Evolutionary conservation across 2,888 invertebrate species (phyloP).

Genomic region (Drosophila nr. medialis): DNA sequence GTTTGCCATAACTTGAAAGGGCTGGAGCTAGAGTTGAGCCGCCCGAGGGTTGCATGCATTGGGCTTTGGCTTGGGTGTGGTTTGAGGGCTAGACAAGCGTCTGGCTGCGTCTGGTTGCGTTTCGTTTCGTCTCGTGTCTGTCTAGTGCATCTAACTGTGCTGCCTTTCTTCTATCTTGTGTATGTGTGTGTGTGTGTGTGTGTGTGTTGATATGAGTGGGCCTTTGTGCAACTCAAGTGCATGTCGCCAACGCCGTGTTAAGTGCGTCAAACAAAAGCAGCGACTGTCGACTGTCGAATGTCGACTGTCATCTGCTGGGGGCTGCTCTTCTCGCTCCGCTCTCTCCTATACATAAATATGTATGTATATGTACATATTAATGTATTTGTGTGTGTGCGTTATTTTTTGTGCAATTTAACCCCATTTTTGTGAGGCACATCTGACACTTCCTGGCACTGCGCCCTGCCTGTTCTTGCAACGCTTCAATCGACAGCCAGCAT

Average conservation of each 20-base stretch:
- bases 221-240: slow-evolving; percentile 83
- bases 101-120: slow-evolving; percentile 48
- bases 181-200: slow-evolving; percentile 3
- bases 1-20: slow-evolving; percentile 44
- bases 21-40: slow-evolving; percentile 27
- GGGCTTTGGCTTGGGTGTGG: not conserved
- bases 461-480: slow-evolving; percentile 3
- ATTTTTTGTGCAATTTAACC: slow-evolving; percentile 81
- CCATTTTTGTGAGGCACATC: slow-evolving; percentile 59
- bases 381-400: slow-evolving; percentile 5
- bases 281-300: slow-evolving; percentile 19
- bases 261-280: slow-evolving; percentile 79
- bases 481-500: slow-evolving; percentile 18
- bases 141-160: slow-evolving; percentile 81
- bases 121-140: slow-evolving; percentile 62
- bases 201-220: slow-evolving; percentile 33
- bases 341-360: not conserved
- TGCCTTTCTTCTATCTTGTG: not conserved
- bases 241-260: slow-evolving; percentile 84
- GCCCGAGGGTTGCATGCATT: slow-evolving; percentile 15
- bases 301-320: slow-evolving; percentile 35
- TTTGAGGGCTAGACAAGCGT: slow-evolving; percentile 43
- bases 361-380: not conserved
- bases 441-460: slow-evolving; percentile 12
- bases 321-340: slow-evolving; percentile 25